Base-by-base conservation (phyloP, 1,140 invertebrate genomes). In the Listronotus oregonensis region DNA sequence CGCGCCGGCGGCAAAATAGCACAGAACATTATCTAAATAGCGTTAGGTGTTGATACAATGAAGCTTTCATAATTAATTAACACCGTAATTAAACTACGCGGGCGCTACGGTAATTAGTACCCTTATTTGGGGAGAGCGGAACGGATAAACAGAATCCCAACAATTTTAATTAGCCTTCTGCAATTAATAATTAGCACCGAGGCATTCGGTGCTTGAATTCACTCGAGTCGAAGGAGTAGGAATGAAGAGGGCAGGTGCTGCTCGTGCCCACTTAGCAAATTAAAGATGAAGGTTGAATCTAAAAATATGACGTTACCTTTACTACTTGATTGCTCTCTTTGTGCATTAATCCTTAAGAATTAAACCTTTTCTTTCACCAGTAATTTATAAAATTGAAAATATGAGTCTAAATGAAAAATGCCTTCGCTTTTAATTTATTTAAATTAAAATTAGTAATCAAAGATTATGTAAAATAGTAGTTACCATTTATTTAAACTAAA, bases 41-140 rank as follows among this genome's bases (percentile, higher is more conserved):
- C 71, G 71, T 66, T 71, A 73, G 71, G 74, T 73, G 74, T 73
- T 75, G 74, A 75, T 73, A 75, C 72, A 75, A 70, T 67, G 69
- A 66, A 67, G 74, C 73, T 72, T 77, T 75, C 73, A 77, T 77
- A 74, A 75, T 77, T 77, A 77, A 77, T 77, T 74, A 75, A 69
- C 60, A 69, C 67, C 65, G 63, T 77, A 77, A 77, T 77, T 77
- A 77, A 77, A 75, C 75, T 75, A 75, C 74, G 71, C 74, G 71
- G 71, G 71, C 66, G 72, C 72, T 65, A 64, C 66, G 63, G 64
- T 75, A 75, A 75, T 75, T 72, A 71, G 72, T 46, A 75, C 73
- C 72, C 72, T 73, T 70, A 73, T 76, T 68, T 68, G 67, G 60
- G 62, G 64, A 40, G 67, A 71, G 71, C 70, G 69, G 61, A 57